Evolutionary conservation across 2,113 vertebrate genomes (phyloP).

Genomic region (Bagarius yarrelli): DNA sequence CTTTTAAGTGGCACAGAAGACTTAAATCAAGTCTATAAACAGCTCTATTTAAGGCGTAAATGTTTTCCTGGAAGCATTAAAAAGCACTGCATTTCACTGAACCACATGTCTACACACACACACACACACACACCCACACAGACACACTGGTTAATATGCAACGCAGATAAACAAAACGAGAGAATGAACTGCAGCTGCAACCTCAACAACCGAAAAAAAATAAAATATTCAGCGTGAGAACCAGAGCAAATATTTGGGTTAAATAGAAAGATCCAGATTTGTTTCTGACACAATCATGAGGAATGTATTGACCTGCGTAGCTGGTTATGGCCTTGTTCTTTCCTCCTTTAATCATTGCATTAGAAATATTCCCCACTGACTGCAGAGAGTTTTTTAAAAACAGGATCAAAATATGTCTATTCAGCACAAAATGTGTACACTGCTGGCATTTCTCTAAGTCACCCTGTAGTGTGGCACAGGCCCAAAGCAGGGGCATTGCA

Average conservation of each 20-base stretch:
- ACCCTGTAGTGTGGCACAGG: conserved; percentile 49
- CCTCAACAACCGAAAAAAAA: conserved; percentile 17
- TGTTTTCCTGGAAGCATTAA: conserved; percentile 51
- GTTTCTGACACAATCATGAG: conserved; percentile 5
- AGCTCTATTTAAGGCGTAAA: conserved; percentile 52
- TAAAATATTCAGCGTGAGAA: conserved; percentile 40
- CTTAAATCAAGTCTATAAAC: conserved; percentile 62
- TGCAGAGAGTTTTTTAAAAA: conserved; percentile 25
- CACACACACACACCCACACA: conserved; percentile 23
- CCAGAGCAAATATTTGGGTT: conserved; percentile 17
- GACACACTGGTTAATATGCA: conserved; percentile 55
- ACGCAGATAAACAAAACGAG: conserved; percentile 41
- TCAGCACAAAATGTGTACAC: conserved; percentile 52
- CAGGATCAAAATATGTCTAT: conserved; percentile 37
- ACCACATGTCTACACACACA: not conserved
- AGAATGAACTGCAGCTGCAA: conserved; percentile 40
- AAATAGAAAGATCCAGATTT: conserved; percentile 7
- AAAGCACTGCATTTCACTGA: conserved; percentile 41
- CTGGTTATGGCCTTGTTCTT: conserved; percentile 1
- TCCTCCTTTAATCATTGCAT: not conserved
- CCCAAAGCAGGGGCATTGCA: conserved; percentile 57
- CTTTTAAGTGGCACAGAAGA: conserved; percentile 56
- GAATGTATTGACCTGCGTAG: not conserved
- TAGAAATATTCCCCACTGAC: not conserved
- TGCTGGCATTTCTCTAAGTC: conserved; percentile 59